Percentiles rank a stretch among this genome's conserved stretches.
Conservation (phyloP, 1,140 invertebrate genomes). For the Zaprionus inermis region DNA sequence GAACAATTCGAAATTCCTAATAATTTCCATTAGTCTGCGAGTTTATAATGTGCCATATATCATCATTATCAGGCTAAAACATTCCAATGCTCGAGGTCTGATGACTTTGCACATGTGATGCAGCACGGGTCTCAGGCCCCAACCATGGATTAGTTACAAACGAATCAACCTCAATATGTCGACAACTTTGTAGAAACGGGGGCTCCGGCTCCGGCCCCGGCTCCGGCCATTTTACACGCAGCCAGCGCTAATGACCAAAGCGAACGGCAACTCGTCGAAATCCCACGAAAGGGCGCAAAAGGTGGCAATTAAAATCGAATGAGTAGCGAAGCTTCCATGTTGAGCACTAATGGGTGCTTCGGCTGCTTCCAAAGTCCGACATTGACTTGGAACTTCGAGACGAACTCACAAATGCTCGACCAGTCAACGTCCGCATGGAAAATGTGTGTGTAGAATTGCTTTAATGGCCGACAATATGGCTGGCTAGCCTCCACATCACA, state of each 20-base stretch:
- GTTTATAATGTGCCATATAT: constrained; percentile 74
- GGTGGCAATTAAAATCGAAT: constrained; percentile 80
- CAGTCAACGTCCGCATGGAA: constrained; percentile 45
- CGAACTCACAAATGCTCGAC: constrained; percentile 16
- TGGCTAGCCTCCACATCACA: constrained; percentile 34
- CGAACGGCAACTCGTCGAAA: constrained; percentile 40
- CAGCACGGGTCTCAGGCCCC: constrained; percentile 45
- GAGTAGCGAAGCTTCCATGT: constrained; percentile 81
- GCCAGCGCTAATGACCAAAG: constrained; percentile 71
- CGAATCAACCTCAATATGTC: constrained; percentile 79
- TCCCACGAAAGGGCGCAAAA: constrained; percentile 78
- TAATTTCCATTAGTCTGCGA: constrained; percentile 64
- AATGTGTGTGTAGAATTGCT: constrained; percentile 81
- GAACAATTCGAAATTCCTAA: constrained; percentile 70
- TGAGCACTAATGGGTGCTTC: constrained; percentile 77
- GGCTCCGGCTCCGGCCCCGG: background rate
- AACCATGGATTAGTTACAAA: constrained; percentile 69
- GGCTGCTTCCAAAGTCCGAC: background rate
- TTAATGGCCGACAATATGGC: constrained; percentile 83
- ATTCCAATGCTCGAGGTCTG: constrained; percentile 58
- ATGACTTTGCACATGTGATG: constrained; percentile 81
- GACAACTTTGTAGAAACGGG: constrained; percentile 70
- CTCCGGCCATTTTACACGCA: constrained; percentile 74
- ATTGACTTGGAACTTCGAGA: background rate
- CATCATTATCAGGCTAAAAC: constrained; percentile 73